These are phyloP conservation scores for Erethizon dorsatum DNA, from an alignment of 2,797 vertebrate species.

Conservation along the genomic window DNA sequence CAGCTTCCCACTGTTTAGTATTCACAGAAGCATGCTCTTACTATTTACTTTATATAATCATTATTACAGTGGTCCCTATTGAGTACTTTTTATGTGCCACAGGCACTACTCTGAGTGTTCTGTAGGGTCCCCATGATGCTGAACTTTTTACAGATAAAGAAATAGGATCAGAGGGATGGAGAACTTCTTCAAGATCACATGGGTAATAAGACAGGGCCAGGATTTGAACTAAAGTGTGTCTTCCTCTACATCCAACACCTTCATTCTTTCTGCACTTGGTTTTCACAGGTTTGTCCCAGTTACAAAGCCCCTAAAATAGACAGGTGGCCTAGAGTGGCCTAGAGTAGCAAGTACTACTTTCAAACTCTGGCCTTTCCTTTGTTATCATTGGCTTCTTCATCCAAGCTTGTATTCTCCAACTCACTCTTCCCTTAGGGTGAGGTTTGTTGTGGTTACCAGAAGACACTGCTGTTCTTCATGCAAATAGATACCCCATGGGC, in stretches of 20 bases:
- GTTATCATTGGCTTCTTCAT: fast-evolving
- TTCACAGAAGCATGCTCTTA: not conserved
- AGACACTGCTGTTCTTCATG: not conserved
- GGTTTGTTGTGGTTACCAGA: not conserved
- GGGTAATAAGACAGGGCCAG: not conserved
- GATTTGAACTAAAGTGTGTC: not conserved
- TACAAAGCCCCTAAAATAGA: fast-evolving
- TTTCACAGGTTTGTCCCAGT: too few species aligned
- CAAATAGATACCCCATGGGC: not conserved
- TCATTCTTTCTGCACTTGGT: fast-evolving
- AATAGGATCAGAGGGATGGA: not conserved
- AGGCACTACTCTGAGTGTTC: not conserved
- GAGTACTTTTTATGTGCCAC: not conserved
- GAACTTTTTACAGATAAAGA: slow-evolving; percentile 1
- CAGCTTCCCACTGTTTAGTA: not conserved
- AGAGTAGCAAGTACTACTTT: not conserved
- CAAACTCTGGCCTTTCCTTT: fast-evolving
- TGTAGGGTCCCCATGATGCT: not conserved
- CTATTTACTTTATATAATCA: not conserved
- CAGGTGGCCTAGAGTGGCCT: not conserved
- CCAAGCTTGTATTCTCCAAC: not conserved
- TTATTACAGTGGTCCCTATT: not conserved
- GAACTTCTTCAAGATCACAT: not conserved
- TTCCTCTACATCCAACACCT: not conserved
- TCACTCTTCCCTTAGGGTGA: not conserved